Percentiles rank a stretch among this genome's conserved stretches.
Evolutionary conservation across 2,113 vertebrate genomes (phyloP).

Genomic region (Vulpes ferrilata): DNA sequence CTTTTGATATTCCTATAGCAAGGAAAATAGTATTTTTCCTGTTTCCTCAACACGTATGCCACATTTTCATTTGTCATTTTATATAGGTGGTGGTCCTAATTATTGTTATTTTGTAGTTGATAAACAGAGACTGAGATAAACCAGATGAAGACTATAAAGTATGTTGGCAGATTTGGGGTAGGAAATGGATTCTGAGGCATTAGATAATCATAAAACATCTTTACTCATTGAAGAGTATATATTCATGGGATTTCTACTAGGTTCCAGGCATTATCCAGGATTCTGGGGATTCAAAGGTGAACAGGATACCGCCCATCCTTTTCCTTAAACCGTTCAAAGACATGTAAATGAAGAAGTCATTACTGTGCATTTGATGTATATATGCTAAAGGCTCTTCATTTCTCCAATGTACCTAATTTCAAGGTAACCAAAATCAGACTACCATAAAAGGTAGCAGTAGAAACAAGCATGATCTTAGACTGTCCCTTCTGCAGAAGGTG

Average conservation of each 20-base stretch:
- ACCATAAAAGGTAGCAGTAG: not conserved
- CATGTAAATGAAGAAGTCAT: not conserved
- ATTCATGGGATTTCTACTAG: not conserved
- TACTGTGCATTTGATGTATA: not conserved
- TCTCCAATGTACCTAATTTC: not conserved
- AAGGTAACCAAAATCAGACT: not conserved
- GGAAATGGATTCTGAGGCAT: slow-evolving; percentile 18
- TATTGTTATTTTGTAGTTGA: slow-evolving; percentile 56
- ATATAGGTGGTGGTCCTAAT: not conserved
- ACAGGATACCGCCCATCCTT: not conserved
- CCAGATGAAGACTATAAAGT: slow-evolving; percentile 21
- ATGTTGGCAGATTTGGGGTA: not conserved
- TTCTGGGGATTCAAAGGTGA: not conserved
- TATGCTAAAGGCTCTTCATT: not conserved
- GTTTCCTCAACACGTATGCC: not conserved
- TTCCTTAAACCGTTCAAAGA: not conserved
- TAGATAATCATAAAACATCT: not conserved
- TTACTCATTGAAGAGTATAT: not conserved
- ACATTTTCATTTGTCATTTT: slow-evolving; percentile 42
- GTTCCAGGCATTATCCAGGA: not conserved
- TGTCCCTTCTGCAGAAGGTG: not conserved
- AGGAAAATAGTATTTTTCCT: slow-evolving; percentile 1
- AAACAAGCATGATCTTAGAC: not conserved
- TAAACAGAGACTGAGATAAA: slow-evolving; percentile 1
- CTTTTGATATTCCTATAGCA: slow-evolving; percentile 12